Conservation (phyloP, 1,140 invertebrate genomes). For the Anagrus nilaparvatae region DNA sequence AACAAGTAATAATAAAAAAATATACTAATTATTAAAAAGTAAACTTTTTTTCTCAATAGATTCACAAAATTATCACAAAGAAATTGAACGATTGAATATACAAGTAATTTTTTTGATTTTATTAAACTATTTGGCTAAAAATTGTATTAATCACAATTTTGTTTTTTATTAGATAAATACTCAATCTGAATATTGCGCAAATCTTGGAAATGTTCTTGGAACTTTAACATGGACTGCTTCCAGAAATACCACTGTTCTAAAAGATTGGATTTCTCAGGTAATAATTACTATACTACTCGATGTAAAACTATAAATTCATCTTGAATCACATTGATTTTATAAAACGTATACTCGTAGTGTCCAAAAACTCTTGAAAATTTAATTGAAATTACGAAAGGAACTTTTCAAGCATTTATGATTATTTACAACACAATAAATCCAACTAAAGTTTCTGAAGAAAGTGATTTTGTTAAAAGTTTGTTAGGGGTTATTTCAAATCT, state of each 20-base stretch:
- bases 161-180: conserved; percentile 26
- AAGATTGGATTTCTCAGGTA: conserved; percentile 31
- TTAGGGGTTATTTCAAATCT: conserved; percentile 37
- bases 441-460: conserved; percentile 28
- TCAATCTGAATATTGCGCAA: conserved; percentile 35
- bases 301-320: conserved; percentile 2
- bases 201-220: conserved; percentile 33
- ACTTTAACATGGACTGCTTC: conserved; percentile 37
- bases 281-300: no score
- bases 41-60: no score
- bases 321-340: no score
- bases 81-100: no score
- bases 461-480: conserved; percentile 35
- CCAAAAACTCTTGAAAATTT: conserved; percentile 34
- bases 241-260: conserved; percentile 24
- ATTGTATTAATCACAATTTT: no score
- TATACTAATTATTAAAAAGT: no score
- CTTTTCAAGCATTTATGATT: conserved; percentile 34
- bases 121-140: no score
- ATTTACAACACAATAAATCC: conserved; percentile 29
- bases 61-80: no score
- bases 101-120: no score
- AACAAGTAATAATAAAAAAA: no score
- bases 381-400: conserved; percentile 31
- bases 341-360: conserved; percentile 20